These are phyloP conservation scores for Alcedo quadribrachys DNA, from an alignment of 2,797 vertebrate species.

Conservation along the genomic window DNA sequence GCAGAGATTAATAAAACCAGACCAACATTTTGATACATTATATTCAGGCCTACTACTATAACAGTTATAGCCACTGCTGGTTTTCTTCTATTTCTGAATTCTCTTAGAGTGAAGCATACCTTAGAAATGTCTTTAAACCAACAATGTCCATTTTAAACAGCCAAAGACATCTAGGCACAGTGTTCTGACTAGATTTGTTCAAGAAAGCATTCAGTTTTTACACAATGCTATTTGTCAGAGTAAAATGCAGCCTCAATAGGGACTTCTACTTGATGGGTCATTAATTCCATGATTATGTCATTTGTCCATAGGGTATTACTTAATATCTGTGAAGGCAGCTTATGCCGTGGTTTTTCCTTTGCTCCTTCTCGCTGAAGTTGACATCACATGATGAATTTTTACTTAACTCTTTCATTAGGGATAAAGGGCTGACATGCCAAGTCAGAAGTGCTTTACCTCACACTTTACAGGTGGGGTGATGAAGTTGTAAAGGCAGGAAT, in stretches of 20 bases:
- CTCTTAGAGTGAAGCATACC: background rate
- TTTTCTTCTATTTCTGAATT: background rate
- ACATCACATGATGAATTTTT: background rate
- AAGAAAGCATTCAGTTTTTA: background rate
- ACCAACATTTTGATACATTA: background rate
- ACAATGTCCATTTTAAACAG: background rate
- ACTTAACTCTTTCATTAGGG: background rate
- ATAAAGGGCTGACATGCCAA: background rate
- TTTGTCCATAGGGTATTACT: background rate
- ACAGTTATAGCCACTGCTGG: fast-evolving
- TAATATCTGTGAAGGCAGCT: background rate
- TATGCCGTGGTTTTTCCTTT: background rate
- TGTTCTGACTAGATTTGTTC: background rate
- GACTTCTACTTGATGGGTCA: background rate
- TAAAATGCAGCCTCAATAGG: background rate
- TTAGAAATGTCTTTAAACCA: background rate
- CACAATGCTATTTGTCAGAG: background rate
- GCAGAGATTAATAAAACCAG: background rate
- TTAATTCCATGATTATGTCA: background rate
- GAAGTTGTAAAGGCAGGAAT: background rate
- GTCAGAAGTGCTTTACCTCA: background rate
- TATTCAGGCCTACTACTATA: background rate
- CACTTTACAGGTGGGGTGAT: background rate
- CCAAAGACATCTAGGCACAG: background rate
- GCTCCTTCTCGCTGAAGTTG: background rate